phyloP scores from a whole-genome alignment of 2,113 vertebrate species.

The Festucalex cinctus region DNA sequence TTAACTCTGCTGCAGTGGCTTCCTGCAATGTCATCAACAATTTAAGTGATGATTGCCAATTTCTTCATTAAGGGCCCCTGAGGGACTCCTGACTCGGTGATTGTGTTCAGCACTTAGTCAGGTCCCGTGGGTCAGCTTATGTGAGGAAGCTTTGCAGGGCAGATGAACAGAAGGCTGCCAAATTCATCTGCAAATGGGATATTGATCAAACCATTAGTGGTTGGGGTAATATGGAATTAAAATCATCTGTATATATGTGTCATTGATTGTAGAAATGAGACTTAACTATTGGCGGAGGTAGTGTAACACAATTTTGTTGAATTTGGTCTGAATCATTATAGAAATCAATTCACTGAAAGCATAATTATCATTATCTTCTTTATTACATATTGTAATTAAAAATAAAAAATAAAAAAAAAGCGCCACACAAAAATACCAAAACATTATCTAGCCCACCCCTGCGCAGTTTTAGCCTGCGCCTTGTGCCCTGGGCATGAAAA shows the following conservation, averaged over 20 bases:
- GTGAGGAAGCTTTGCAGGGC: neutral
- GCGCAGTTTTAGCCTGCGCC: too few relatives aligned
- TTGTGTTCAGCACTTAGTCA: conserved; percentile 33
- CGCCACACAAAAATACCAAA: too few relatives aligned
- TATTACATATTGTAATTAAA: too few relatives aligned
- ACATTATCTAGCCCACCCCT: too few relatives aligned
- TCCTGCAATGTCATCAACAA: conserved; percentile 16
- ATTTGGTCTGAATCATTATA: too few relatives aligned
- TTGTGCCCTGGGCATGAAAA: too few relatives aligned
- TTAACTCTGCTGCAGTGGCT: neutral
- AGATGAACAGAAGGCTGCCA: conserved; percentile 41
- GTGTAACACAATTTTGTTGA: too few relatives aligned
- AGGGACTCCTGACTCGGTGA: neutral
- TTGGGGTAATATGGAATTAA: conserved; percentile 18
- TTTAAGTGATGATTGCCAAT: conserved; percentile 41
- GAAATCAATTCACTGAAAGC: too few relatives aligned
- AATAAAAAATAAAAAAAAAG: too few relatives aligned
- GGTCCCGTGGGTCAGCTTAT: conserved; percentile 22
- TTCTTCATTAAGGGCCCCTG: conserved; percentile 41
- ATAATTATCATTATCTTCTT: too few relatives aligned
- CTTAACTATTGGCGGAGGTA: too few relatives aligned
- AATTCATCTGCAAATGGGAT: conserved; percentile 54
- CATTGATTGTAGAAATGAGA: too few relatives aligned
- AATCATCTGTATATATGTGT: conserved; percentile 6
- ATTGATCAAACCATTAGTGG: conserved; percentile 59